Evolutionary conservation across 1,140 invertebrate genomes (phyloP).

Genomic region (Leptinotarsa undecemlineata): DNA sequence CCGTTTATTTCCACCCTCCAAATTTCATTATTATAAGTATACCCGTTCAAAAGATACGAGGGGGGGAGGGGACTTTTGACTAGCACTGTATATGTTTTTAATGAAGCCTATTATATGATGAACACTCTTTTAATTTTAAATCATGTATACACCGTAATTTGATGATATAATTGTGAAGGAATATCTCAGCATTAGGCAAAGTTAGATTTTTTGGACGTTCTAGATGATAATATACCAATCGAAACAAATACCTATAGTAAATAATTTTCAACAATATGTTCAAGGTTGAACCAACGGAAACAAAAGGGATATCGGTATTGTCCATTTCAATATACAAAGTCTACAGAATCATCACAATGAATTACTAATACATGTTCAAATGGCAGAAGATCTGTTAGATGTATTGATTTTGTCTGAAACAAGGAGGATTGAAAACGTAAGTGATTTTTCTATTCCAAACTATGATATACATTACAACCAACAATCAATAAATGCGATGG

Average conservation of each 20-base stretch:
- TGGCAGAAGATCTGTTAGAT: slow-evolving; percentile 12
- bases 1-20: too few species aligned
- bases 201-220: slow-evolving; percentile 9
- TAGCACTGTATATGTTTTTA: not conserved
- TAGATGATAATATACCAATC: slow-evolving; percentile 4
- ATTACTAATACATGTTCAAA: slow-evolving; percentile 12
- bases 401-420: slow-evolving; percentile 15
- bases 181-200: not conserved
- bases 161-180: slow-evolving; percentile 7
- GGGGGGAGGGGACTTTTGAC: too few species aligned
- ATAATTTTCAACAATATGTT: slow-evolving; percentile 10
- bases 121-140: not conserved
- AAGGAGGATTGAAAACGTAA: slow-evolving; percentile 12
- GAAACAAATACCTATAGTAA: not conserved
- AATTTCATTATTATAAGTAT: too few species aligned
- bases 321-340: slow-evolving; percentile 7
- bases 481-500: slow-evolving; percentile 19
- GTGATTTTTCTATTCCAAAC: slow-evolving; percentile 14
- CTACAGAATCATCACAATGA: slow-evolving; percentile 15
- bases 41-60: too few species aligned
- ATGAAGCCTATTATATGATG: not conserved
- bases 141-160: not conserved
- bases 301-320: slow-evolving; percentile 8
- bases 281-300: not conserved
- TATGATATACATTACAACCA: not conserved